These are phyloP conservation scores for Chelidonichthys spinosus DNA, from an alignment of 2,797 vertebrate genomes.

Conservation along the genomic window DNA sequence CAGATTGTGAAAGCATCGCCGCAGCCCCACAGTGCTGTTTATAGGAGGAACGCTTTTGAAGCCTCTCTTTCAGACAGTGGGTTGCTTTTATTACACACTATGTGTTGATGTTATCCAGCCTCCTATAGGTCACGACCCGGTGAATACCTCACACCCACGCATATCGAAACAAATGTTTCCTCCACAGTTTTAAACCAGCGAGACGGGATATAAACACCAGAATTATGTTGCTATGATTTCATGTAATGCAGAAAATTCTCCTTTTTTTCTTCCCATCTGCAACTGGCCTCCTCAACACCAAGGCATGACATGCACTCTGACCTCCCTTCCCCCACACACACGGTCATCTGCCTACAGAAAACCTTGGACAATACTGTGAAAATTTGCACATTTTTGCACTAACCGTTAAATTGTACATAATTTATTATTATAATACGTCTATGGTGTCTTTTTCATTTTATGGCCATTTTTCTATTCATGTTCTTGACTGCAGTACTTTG, in stretches of 20 bases:
- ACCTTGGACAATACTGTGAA: no score
- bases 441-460: no score
- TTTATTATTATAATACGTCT: no score
- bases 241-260: not conserved
- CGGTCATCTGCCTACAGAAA: no score
- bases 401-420: no score
- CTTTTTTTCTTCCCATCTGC: no score
- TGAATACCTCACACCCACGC: slow-evolving; percentile 30
- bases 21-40: slow-evolving; percentile 18
- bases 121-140: slow-evolving; percentile 26
- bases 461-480: no score
- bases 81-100: slow-evolving; percentile 19
- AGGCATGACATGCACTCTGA: no score
- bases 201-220: slow-evolving; percentile 24
- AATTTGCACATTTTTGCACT: no score
- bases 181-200: slow-evolving; percentile 10
- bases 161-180: slow-evolving; percentile 29
- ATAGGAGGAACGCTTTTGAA: slow-evolving; percentile 28
- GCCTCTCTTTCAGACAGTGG: slow-evolving; percentile 31
- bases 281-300: no score
- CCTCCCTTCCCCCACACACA: no score
- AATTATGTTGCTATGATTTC: slow-evolving; percentile 7
- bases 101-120: slow-evolving; percentile 25
- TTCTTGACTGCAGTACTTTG: no score
- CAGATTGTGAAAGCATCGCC: slow-evolving; percentile 23